Evolutionary conservation across 2,113 vertebrate genomes (phyloP), one percentile per base, ranked within the genome.

Genomic region (Callipepla californica): DNA sequence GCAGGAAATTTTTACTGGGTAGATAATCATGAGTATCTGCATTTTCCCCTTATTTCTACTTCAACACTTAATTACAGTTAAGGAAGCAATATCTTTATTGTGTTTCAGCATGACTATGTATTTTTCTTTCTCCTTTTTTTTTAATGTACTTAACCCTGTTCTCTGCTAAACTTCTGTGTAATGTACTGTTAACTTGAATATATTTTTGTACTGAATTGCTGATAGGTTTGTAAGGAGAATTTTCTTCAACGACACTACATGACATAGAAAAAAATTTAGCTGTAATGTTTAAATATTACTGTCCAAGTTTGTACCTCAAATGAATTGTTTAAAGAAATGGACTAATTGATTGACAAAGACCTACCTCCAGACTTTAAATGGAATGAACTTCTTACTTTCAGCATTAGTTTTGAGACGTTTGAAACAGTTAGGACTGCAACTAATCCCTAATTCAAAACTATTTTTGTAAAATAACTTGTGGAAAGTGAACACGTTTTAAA

Each of bases 361-460:
- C 99, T 99, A 99, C 99, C 99, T 99, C 99, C 98, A 98, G 98
- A 98, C 97, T 98, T 98, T 96, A 98, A 98, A 98, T 97, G 96
- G 97, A 98, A 98, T 91, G 78, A 98, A 98, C 98, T 97, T 96
- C 81, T 98, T 98, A 97, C 88, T 98, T 97, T 97, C 96, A 97
- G 92, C 97, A 94, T 97, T 96, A 96, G 93, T 97, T 98, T 97
- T 96, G 94, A 94, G 88, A 81, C 62, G 61, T 98, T 96, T 93
- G 96, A 98, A 98, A 97, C 95, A 93, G 89, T 97, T 98, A 98
- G 97, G 97, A 98, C 98, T 98, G 98, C 98, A 98, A 97, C 97
- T 97, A 97, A 97, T 97, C 96, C 97, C 97, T 96, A 94, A 95
- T 96, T 97, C 97, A 96, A 98, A 97, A 97, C 96, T 98, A 97